These are phyloP conservation scores for Eledone cirrhosa DNA, from an alignment of 2,888 invertebrate species.

Conservation along the genomic window DNA sequence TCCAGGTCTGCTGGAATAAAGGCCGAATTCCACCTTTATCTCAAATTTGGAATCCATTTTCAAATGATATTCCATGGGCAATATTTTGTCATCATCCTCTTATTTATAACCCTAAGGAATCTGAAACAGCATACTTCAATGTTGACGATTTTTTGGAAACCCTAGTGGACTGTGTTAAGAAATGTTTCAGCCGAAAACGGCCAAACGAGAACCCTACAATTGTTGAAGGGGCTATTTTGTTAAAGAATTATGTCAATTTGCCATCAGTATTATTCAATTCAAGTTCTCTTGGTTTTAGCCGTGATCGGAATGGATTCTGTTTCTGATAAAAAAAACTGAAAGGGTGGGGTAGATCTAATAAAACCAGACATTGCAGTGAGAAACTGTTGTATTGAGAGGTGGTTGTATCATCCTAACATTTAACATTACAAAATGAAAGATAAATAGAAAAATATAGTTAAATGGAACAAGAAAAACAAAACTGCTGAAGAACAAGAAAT, in stretches of 20 bases:
- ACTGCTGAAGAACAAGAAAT: too few relatives aligned
- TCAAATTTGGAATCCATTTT: conserved; percentile 85
- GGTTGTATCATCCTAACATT: too few relatives aligned
- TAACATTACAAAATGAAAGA: too few relatives aligned
- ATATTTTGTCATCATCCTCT: conserved; percentile 83
- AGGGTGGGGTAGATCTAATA: neutral
- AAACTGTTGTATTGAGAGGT: too few relatives aligned
- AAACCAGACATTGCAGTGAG: too few relatives aligned
- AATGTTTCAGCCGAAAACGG: conserved; percentile 48
- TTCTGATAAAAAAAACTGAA: conserved; percentile 43
- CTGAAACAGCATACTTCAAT: conserved; percentile 64
- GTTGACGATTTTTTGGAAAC: conserved; percentile 67
- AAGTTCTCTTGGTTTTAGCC: conserved; percentile 84
- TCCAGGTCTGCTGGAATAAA: conserved; percentile 82
- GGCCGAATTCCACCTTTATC: conserved; percentile 74
- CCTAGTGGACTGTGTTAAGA: conserved; percentile 52
- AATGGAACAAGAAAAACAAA: too few relatives aligned
- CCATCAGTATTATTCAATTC: conserved; percentile 83
- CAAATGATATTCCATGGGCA: conserved; percentile 79
- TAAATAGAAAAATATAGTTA: too few relatives aligned
- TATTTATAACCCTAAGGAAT: conserved; percentile 63
- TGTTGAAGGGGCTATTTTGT: conserved; percentile 71
- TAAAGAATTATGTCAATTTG: conserved; percentile 83
- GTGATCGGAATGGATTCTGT: conserved; percentile 85
- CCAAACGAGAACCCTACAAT: conserved; percentile 55